Percentiles rank a stretch among this genome's conserved stretches.
phyloP scores from a whole-genome alignment of 2,888 invertebrate species.

The Drosophila mettleri region DNA sequence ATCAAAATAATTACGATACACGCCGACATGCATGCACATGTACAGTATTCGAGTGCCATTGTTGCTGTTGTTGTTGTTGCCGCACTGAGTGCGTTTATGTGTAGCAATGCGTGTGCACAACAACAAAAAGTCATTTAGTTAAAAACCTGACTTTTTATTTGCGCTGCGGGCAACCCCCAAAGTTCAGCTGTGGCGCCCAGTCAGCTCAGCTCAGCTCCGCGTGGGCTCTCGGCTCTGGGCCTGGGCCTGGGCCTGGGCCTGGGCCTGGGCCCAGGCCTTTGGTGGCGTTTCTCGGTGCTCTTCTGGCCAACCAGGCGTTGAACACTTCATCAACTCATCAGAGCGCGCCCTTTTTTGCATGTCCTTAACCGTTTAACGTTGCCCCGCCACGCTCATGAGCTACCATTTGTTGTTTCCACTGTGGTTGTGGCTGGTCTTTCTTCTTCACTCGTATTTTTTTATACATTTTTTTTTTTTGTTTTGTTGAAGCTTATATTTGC shows the following conservation, averaged over 20 bases:
- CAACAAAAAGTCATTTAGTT: conserved; percentile 82
- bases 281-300: conserved; percentile 4
- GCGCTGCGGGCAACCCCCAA: conserved; percentile 71
- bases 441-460: too few relatives aligned
- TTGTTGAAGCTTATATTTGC: conserved; percentile 31
- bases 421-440: conserved; percentile 39
- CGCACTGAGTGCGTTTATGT: conserved; percentile 78
- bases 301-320: conserved; percentile 73
- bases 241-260: neutral
- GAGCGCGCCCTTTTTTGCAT: conserved; percentile 80
- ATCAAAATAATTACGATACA: conserved; percentile 82
- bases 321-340: conserved; percentile 81
- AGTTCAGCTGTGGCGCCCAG: conserved; percentile 39
- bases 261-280: neutral
- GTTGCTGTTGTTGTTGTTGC: conserved; percentile 42
- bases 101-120: conserved; percentile 81
- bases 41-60: conserved; percentile 32
- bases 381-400: conserved; percentile 58
- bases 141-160: conserved; percentile 82
- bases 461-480: neutral
- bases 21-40: conserved; percentile 71
- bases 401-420: conserved; percentile 65
- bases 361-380: conserved; percentile 78
- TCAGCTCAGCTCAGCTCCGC: conserved; percentile 5
- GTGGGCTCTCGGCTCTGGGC: neutral